Percentiles rank a stretch among this genome's conserved stretches.
These are phyloP conservation scores for Helicorthomorpha holstii DNA, from an alignment of 1,140 invertebrate genomes.

Conservation along the genomic window DNA sequence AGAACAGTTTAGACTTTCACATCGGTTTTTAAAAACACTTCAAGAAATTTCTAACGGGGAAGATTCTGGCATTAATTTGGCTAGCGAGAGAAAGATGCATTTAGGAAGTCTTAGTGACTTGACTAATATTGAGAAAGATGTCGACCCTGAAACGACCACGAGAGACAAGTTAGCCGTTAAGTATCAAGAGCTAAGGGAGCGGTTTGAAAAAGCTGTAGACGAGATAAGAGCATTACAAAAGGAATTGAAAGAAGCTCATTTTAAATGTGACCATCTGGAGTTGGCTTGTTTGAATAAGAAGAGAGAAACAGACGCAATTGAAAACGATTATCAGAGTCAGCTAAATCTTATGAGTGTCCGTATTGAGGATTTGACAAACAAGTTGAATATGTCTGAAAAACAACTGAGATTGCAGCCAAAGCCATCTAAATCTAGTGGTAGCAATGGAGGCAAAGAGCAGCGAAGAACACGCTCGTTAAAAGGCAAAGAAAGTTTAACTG, in stretches of 20 bases:
- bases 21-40: too few species aligned
- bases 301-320: constrained; percentile 47
- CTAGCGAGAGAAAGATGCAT: too few species aligned
- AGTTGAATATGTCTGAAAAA: constrained; percentile 61
- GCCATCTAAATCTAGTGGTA: constrained; percentile 45
- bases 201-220: constrained; percentile 62
- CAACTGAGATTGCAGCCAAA: constrained; percentile 51
- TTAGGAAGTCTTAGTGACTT: constrained; percentile 56
- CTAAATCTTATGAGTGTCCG: constrained; percentile 60
- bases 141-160: not conserved
- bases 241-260: constrained; percentile 59
- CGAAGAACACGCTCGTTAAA: constrained; percentile 61
- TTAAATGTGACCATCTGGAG: constrained; percentile 58
- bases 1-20: too few species aligned
- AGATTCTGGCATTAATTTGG: too few species aligned
- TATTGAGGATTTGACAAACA: constrained; percentile 64
- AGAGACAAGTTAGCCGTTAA: constrained; percentile 39
- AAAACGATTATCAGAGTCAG: constrained; percentile 51
- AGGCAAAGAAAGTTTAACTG: constrained; percentile 48
- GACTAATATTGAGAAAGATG: constrained; percentile 54
- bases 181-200: constrained; percentile 49
- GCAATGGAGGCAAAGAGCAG: constrained; percentile 56
- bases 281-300: constrained; percentile 50
- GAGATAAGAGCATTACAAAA: constrained; percentile 66
- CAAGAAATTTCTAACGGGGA: too few species aligned